Percentiles rank a stretch among this genome's conserved stretches.
Conservation (phyloP, 2,888 invertebrate species). For the Listrodromus nycthemerus region DNA sequence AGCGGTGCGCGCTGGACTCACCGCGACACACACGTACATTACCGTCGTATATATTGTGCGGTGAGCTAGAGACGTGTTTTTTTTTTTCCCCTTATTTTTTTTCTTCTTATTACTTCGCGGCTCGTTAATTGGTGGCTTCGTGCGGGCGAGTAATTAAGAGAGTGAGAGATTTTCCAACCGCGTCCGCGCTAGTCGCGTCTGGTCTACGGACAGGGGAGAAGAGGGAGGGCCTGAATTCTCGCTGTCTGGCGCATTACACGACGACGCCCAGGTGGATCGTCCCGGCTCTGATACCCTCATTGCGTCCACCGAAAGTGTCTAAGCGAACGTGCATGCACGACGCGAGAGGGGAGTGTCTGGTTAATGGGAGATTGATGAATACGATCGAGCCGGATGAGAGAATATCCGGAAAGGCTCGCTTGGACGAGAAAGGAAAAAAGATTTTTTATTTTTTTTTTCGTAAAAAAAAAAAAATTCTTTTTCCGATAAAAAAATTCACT, state of each 20-base stretch:
- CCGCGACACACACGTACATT: constrained; percentile 25
- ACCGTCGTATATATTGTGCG: background rate
- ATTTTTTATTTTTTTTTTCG: no score
- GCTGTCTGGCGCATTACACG: background rate
- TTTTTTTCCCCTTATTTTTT: background rate
- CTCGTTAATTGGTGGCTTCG: constrained; percentile 70
- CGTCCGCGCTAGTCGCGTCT: constrained; percentile 30
- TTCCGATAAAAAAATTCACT: constrained; percentile 3
- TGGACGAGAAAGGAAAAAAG: background rate
- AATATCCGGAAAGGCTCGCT: background rate
- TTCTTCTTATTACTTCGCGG: constrained; percentile 64
- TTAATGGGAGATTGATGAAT: background rate
- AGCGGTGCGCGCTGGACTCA: background rate
- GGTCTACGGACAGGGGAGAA: background rate
- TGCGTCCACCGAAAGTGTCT: background rate
- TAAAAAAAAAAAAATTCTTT: background rate
- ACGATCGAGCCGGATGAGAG: background rate
- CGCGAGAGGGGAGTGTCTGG: background rate
- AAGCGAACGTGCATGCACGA: background rate
- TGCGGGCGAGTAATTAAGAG: constrained; percentile 69
- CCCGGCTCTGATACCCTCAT: constrained; percentile 1
- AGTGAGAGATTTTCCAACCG: constrained; percentile 54
- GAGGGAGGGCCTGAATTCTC: background rate
- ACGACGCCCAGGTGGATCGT: background rate
- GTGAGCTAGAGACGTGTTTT: background rate